A percentile compares a stretch with the other conserved stretches of the same genome.
Evolutionary conservation across 2,797 vertebrate species (phyloP).

Genomic region (Pipistrellus kuhlii): DNA sequence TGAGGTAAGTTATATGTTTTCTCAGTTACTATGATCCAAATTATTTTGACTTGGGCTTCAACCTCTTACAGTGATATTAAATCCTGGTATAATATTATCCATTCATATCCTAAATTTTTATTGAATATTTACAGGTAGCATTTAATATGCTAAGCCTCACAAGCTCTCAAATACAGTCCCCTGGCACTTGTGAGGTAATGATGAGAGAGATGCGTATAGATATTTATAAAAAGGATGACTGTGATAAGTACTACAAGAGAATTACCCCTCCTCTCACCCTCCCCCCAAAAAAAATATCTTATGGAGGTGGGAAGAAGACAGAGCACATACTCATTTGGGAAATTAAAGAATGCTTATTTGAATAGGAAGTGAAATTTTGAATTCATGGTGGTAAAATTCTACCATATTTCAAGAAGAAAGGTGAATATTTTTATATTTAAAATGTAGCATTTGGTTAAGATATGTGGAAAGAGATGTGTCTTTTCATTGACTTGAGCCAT

Average conservation of each 20-base stretch:
- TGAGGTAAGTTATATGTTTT: background rate
- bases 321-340: background rate
- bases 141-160: background rate
- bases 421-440: constrained; percentile 11
- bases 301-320: background rate
- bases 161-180: background rate
- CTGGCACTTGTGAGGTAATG: background rate
- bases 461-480: background rate
- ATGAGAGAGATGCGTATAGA: background rate
- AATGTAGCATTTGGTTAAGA: background rate
- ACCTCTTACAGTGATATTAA: background rate
- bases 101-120: background rate
- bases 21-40: background rate
- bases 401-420: constrained; percentile 9
- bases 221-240: background rate
- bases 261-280: background rate
- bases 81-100: background rate
- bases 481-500: background rate
- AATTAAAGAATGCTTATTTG: background rate
- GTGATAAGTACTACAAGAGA: background rate
- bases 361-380: background rate
- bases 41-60: background rate
- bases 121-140: background rate
- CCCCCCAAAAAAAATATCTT: background rate
- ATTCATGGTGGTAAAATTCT: background rate